A percentile compares a stretch with the other conserved stretches of the same genome.
phyloP scores from a whole-genome alignment of 37 sponge, comb jelly and placozoan genomes.

The Beroe ovata region DNA sequence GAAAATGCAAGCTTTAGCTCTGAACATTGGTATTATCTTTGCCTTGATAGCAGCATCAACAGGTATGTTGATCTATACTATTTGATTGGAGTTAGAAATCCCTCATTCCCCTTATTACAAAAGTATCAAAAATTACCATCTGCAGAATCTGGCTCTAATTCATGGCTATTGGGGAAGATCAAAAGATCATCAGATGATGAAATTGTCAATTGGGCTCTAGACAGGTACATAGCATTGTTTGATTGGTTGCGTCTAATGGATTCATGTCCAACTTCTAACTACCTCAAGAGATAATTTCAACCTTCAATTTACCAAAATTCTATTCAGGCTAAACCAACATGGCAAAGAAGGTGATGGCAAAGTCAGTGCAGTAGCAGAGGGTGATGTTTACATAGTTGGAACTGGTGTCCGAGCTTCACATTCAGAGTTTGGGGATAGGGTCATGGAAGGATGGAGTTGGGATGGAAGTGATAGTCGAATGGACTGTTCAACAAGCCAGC shows the following conservation, averaged over 20 bases:
- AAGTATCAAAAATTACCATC: too few species aligned
- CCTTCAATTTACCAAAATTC: background rate
- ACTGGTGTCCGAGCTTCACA: constrained; percentile 17
- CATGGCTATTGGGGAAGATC: background rate
- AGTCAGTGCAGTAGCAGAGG: background rate
- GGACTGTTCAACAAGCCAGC: background rate
- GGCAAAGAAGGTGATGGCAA: background rate
- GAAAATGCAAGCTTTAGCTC: too few species aligned
- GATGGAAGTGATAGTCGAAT: constrained; percentile 24
- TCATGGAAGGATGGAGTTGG: background rate
- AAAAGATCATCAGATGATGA: background rate
- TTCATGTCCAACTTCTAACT: background rate
- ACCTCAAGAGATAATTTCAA: background rate
- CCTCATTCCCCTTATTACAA: too few species aligned
- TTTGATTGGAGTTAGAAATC: too few species aligned
- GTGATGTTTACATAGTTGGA: constrained; percentile 35
- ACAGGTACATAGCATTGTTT: too few species aligned
- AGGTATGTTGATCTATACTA: too few species aligned
- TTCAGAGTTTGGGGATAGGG: constrained; percentile 27
- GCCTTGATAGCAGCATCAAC: too few species aligned
- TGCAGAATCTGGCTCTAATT: background rate
- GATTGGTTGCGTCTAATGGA: too few species aligned
- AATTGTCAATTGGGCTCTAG: constrained; percentile 19
- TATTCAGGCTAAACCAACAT: background rate
- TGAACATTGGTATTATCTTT: too few species aligned